Conservation (phyloP, 2,113 vertebrate species). For the Numida meleagris region DNA sequence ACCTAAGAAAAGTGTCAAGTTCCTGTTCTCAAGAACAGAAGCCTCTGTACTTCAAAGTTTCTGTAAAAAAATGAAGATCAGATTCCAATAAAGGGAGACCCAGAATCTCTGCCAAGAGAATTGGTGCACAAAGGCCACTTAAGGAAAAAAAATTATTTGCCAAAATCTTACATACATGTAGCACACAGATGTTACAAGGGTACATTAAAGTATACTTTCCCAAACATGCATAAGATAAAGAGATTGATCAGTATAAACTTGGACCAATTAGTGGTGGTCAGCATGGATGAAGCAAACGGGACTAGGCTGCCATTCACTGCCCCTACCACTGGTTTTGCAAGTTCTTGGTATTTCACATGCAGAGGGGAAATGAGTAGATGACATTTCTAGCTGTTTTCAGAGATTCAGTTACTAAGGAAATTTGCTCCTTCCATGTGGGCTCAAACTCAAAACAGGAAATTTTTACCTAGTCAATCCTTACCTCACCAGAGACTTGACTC, state of each 20-base stretch:
- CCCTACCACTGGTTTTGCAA: not conserved
- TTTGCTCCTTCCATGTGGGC: not conserved
- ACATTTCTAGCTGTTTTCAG: not conserved
- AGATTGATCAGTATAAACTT: not conserved
- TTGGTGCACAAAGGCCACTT: not conserved
- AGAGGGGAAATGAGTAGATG: not conserved
- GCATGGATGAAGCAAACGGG: not conserved
- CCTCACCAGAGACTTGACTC: not conserved
- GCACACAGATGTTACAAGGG: not conserved
- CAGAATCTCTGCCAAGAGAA: not conserved
- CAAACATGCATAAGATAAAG: not conserved
- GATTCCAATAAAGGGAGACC: not conserved
- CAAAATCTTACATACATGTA: not conserved
- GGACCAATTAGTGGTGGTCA: not conserved
- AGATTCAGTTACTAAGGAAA: not conserved
- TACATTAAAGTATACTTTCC: not conserved
- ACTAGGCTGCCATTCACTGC: not conserved
- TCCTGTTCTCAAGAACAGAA: conserved; percentile 1
- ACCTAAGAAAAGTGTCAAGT: not conserved
- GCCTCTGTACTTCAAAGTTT: not conserved
- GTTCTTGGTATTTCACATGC: not conserved
- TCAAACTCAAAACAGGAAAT: not conserved
- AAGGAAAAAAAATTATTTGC: not conserved
- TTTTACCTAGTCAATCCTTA: not conserved
- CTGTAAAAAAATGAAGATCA: not conserved